Conservation (phyloP, 2,113 vertebrate genomes). For the Halcyon senegalensis region DNA sequence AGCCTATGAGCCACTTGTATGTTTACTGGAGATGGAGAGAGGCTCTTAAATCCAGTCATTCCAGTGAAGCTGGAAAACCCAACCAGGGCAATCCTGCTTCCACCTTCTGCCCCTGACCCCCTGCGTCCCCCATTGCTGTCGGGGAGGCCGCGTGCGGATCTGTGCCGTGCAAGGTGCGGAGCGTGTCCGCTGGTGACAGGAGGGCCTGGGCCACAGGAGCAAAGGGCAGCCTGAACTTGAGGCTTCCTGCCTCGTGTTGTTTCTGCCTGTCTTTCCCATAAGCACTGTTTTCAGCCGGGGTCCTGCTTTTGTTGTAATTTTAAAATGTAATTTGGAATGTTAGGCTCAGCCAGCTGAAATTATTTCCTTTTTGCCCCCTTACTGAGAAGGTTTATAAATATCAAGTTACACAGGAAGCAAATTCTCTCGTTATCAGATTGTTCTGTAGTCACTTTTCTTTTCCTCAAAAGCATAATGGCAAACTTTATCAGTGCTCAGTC, state of each 20-base stretch:
- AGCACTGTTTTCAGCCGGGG: not conserved
- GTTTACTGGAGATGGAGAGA: not conserved
- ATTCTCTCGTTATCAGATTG: conserved; percentile 62
- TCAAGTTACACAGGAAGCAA: conserved; percentile 48
- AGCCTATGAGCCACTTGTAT: not conserved
- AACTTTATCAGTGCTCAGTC: conserved; percentile 58
- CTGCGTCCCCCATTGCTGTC: rapidly evolving
- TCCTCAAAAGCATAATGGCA: conserved; percentile 66
- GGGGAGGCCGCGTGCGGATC: not conserved
- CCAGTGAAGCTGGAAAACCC: not conserved
- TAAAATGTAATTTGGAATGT: not conserved
- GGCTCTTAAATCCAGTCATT: not conserved
- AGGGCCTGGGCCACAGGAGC: rapidly evolving
- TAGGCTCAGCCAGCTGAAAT: conserved; percentile 30
- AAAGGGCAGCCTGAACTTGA: not conserved
- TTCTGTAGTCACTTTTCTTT: conserved; percentile 63
- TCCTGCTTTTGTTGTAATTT: conserved; percentile 12
- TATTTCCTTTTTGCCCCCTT: not conserved
- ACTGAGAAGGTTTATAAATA: conserved; percentile 46
- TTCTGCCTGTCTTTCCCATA: not conserved
- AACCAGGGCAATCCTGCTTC: not conserved
- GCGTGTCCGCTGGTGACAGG: rapidly evolving
- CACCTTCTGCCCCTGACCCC: not conserved
- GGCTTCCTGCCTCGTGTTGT: not conserved
- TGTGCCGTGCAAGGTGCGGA: not conserved